Percentiles rank a stretch among this genome's conserved stretches.
These are phyloP conservation scores for Syrmaticus mikado DNA, from an alignment of 2,113 vertebrate genomes.

Conservation along the genomic window DNA sequence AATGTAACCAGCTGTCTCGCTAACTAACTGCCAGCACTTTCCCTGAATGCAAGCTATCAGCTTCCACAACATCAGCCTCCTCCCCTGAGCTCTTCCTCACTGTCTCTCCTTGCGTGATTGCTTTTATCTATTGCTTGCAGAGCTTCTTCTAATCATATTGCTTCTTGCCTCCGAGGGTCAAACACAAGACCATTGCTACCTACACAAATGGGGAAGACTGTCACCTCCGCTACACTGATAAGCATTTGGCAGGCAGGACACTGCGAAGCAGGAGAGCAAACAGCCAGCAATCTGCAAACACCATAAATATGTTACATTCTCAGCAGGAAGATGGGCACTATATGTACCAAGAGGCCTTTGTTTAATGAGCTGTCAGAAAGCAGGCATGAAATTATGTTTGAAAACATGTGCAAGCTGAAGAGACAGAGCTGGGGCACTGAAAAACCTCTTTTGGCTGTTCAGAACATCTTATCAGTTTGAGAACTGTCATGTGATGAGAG, in stretches of 20 bases:
- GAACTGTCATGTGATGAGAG: constrained; percentile 75
- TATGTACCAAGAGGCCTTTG: constrained; percentile 84
- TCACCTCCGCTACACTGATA: constrained; percentile 84
- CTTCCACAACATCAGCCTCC: constrained; percentile 73
- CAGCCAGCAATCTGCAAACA: constrained; percentile 83
- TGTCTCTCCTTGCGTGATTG: constrained; percentile 75
- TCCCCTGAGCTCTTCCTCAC: constrained; percentile 74
- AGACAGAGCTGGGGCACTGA: constrained; percentile 72
- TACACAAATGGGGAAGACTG: constrained; percentile 82
- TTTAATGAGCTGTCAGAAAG: constrained; percentile 89
- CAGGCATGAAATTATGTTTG: constrained; percentile 85
- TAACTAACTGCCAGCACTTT: constrained; percentile 79
- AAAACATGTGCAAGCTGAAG: constrained; percentile 83
- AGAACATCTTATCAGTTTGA: constrained; percentile 79
- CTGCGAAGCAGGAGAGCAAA: constrained; percentile 79
- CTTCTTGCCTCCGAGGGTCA: constrained; percentile 83
- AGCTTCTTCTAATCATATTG: constrained; percentile 81
- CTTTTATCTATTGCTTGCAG: constrained; percentile 86
- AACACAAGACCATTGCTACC: constrained; percentile 77
- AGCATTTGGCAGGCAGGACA: constrained; percentile 85
- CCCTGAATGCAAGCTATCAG: constrained; percentile 77
- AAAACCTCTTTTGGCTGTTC: constrained; percentile 75
- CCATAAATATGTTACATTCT: constrained; percentile 84
- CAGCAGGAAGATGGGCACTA: constrained; percentile 82
- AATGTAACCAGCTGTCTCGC: constrained; percentile 82